These are phyloP conservation scores for Ctenopoma multispine DNA, from an alignment of 2,797 vertebrate genomes.

Conservation along the genomic window DNA sequence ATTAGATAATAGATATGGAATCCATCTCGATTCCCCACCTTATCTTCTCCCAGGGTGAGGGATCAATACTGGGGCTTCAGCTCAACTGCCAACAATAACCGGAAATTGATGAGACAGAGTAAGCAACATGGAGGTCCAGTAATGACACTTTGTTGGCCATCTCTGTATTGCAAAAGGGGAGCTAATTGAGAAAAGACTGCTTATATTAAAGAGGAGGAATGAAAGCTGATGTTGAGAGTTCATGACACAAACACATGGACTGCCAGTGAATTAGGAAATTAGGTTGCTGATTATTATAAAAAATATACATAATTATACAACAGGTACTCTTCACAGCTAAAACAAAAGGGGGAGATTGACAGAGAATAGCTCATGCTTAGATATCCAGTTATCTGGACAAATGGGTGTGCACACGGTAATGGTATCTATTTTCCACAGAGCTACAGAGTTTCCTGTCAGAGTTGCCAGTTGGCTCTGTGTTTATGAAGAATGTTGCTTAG, in stretches of 20 bases:
- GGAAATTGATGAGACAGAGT: constrained; percentile 87
- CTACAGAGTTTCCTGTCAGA: constrained; percentile 74
- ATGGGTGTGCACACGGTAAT: constrained; percentile 56
- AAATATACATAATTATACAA: constrained; percentile 21
- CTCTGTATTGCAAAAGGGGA: constrained; percentile 74
- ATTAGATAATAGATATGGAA: constrained; percentile 93
- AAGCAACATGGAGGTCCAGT: constrained; percentile 76
- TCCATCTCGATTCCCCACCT: constrained; percentile 90
- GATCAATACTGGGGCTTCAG: constrained; percentile 88
- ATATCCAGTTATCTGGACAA: constrained; percentile 62
- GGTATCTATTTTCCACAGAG: constrained; percentile 76
- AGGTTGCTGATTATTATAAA: constrained; percentile 39
- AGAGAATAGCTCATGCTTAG: constrained; percentile 18
- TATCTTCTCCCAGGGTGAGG: constrained; percentile 86
- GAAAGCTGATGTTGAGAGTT: constrained; percentile 48
- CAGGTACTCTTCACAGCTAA: constrained; percentile 1
- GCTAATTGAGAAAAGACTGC: constrained; percentile 77
- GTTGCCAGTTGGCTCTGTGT: constrained; percentile 84
- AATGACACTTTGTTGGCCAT: constrained; percentile 80
- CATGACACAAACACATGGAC: constrained; percentile 45
- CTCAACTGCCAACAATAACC: constrained; percentile 90
- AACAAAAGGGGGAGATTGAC: constrained; percentile 22
- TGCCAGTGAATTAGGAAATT: constrained; percentile 4
- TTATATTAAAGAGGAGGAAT: constrained; percentile 62
- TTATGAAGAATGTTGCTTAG: constrained; percentile 76